Conservation (phyloP, 2,797 vertebrate genomes). For the Dendrocincla fuliginosa region DNA sequence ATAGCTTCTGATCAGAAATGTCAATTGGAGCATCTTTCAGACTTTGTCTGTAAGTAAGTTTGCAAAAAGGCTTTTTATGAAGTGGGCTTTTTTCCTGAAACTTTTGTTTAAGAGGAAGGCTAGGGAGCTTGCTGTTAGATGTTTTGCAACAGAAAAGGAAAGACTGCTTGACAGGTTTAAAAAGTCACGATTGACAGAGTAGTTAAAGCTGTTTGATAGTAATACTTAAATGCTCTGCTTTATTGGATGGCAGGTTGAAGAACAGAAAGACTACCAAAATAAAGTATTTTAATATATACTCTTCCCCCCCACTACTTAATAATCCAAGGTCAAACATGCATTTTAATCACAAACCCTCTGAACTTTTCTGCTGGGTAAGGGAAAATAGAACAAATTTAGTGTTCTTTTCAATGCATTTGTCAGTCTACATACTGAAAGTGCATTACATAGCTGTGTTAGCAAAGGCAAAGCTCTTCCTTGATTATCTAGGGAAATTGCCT, state of each 20-base stretch:
- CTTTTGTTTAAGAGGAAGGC: neutral
- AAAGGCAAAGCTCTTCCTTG: neutral
- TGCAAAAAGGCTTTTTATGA: neutral
- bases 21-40: neutral
- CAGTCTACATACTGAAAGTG: neutral
- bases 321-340: constrained; percentile 8
- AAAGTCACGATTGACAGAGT: constrained; percentile 62
- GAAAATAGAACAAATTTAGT: neutral
- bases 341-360: constrained; percentile 54
- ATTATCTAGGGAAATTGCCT: neutral
- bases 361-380: neutral
- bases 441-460: neutral
- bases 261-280: constrained; percentile 54
- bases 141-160: constrained; percentile 55
- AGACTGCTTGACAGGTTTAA: constrained; percentile 68
- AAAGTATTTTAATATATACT: neutral
- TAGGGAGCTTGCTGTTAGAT: constrained; percentile 53
- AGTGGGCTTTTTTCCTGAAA: constrained; percentile 7
- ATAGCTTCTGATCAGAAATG: neutral
- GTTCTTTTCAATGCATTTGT: neutral
- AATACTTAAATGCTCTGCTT: constrained; percentile 58
- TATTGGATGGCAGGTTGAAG: constrained; percentile 62
- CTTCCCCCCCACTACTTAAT: neutral
- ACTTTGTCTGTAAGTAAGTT: neutral
- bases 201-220: constrained; percentile 57